Base-by-base conservation (phyloP, 2,888 invertebrate genomes). In the Matsumyia berberina region DNA sequence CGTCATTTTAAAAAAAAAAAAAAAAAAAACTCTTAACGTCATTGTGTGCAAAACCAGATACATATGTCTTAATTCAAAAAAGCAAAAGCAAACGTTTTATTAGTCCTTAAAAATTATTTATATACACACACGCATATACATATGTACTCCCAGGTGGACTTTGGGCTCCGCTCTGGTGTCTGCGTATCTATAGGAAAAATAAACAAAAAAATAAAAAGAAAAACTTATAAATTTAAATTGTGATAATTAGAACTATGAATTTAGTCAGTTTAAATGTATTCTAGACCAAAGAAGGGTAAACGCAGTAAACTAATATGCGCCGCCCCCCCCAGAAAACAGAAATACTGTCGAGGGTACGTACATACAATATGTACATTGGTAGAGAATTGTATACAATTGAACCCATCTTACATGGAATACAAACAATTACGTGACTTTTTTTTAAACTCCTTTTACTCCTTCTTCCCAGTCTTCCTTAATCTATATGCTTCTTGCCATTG, bases 1-100 rank as follows among this genome's bases (percentile, higher is more conserved):
- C 96, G 89, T 96, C 96, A 86, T 96, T 96, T 93, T 96, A 94
- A 93, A 85, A 60, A 33, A 17, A 15, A 33, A 42, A 33, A 24
- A 24, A 1, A 24, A 24, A 24, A 24, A 24, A 24, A 24, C 24
- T 24, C 29, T 24, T n/a, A 17, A 42, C 31, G 29, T 51, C 15
- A 31, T 29, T 39, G 19, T 35, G 19, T 39, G 12, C 19, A 12
- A 7, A 37, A 15, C 8, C 17, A 15, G 8, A 31, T 37, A 31
- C 9, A 9, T 35, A 57, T 12, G 35, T 37, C 37, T 46, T 5
- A 60, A 58, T 60, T 37, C 17, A 66, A 51, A 44, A 35, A 19
- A 39, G 5, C 5, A 39, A 39, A 39, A 15, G 42, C 24, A 33
- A 46, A 19, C 15, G 0, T 6, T 37, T 44, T 39, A n/a, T 8